Conservation (phyloP, 1,140 invertebrate species). For the Streblospio benedicti region DNA sequence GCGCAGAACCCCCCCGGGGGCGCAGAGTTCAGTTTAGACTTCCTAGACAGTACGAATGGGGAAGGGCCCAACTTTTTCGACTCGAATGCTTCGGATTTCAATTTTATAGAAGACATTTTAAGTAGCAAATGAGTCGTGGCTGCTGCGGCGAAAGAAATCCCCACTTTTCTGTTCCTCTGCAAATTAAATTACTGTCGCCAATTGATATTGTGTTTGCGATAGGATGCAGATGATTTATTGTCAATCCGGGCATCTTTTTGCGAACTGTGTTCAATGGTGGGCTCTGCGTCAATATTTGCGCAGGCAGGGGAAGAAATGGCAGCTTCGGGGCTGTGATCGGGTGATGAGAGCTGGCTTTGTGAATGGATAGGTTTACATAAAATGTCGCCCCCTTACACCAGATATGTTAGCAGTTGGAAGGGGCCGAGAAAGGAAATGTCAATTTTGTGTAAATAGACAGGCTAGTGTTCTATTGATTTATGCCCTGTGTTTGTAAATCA, state of each 20-base stretch:
- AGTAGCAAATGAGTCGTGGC: conserved; percentile 1
- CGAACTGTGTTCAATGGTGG: neutral
- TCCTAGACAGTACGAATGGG: conserved; percentile 4
- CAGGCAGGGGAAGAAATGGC: no score
- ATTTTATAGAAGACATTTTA: conserved; percentile 17
- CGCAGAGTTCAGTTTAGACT: conserved; percentile 3
- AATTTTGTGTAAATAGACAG: no score
- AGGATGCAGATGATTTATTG: neutral
- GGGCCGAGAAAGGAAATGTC: no score
- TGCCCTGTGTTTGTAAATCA: no score
- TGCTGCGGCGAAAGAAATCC: no score
- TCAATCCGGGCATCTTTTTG: neutral
- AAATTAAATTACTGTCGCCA: neutral
- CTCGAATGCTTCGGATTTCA: conserved; percentile 11
- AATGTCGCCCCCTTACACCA: no score
- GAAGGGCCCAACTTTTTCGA: neutral
- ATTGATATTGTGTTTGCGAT: neutral
- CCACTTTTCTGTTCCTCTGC: no score
- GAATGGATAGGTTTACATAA: no score
- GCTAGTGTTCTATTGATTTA: no score
- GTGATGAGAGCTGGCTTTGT: no score
- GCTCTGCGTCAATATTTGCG: neutral
- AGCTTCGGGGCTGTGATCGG: no score
- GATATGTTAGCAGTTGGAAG: no score
- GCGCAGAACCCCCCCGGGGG: neutral